Evolutionary conservation across 2,888 invertebrate genomes (phyloP), one percentile per base, ranked within the genome.

Genomic region (Plebejus anna): DNA sequence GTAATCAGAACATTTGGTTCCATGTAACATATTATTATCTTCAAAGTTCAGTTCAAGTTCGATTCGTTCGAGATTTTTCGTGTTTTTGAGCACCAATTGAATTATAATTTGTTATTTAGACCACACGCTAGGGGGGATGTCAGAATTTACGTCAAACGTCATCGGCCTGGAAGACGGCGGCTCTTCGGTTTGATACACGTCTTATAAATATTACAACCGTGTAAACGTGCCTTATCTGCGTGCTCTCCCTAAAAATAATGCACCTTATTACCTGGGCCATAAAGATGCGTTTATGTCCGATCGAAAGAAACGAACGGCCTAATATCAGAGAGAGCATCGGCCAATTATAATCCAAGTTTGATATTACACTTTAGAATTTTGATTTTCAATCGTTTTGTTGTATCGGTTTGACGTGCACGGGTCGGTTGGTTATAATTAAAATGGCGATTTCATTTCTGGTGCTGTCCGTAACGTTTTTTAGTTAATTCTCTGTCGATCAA

Each of bases 71-170:
- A 13, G 28, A 42, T 42, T 71, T 42, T 28, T 22, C 22, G n/a
- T 47, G 16, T 6, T 32, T 47, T 32, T 5, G 11, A 51, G 22
- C 32, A 73, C 51, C 3, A 75, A 61, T 66, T 66, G 32, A 32
- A 66, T 66, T 13, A 66, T 66, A 66, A 36, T 70, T 76, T 77
- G 76, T 42, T 61, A 22, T 79, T 85, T 84, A 77, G 36, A 81
- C 86, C 85, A 81, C 79, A 81, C 81, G 79, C 82, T 83, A 85
- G 87, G 85, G 87, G 88, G 88, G 86, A 88, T 86, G 93, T 92
- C 93, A 90, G 92, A 90, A 88, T 88, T 85, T 87, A 89, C 92
- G 90, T 94, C 94, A 93, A 93, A 93, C 93, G 92, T 93, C 94
- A 94, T 92, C 91, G 91, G 89, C 83, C 84, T 89, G 89, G 89